These are phyloP conservation scores for Grammomys dolichurus DNA, from an alignment of 2,113 vertebrate genomes.

Conservation along the genomic window DNA sequence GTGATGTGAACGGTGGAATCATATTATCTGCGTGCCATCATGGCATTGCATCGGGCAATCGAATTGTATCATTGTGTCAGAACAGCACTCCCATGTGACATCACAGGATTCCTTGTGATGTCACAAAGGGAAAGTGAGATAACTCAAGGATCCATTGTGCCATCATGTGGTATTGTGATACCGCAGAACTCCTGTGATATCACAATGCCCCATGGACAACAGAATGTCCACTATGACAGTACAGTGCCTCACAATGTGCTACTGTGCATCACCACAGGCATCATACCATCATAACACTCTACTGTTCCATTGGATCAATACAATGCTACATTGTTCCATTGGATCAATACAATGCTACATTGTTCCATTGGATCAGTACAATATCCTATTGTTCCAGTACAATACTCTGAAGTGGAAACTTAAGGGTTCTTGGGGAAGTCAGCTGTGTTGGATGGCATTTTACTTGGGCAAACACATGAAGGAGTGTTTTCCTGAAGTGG, in stretches of 20 bases:
- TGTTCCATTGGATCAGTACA: too few relatives aligned
- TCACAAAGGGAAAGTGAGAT: not conserved
- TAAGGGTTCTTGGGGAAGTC: too few relatives aligned
- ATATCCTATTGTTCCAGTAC: too few relatives aligned
- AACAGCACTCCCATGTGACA: not conserved
- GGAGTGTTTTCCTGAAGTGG: too few relatives aligned
- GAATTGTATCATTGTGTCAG: not conserved
- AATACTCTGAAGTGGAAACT: too few relatives aligned
- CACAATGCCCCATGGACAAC: not conserved
- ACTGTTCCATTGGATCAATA: not conserved
- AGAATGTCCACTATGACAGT: not conserved
- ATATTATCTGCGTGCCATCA: not conserved
- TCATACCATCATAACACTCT: not conserved
- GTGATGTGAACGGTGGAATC: not conserved
- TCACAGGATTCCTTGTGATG: not conserved
- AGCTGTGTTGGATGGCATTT: too few relatives aligned
- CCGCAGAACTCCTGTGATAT: not conserved
- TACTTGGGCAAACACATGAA: too few relatives aligned
- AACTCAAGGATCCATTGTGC: not conserved
- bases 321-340: too few relatives aligned
- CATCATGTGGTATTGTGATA: not conserved
- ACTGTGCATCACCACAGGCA: too few relatives aligned
- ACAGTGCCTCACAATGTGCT: not conserved
- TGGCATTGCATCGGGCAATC: too few relatives aligned
- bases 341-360: too few relatives aligned